These are phyloP conservation scores for Cebuella pygmaea DNA, from an alignment of 2,797 vertebrate genomes.

Conservation along the genomic window DNA sequence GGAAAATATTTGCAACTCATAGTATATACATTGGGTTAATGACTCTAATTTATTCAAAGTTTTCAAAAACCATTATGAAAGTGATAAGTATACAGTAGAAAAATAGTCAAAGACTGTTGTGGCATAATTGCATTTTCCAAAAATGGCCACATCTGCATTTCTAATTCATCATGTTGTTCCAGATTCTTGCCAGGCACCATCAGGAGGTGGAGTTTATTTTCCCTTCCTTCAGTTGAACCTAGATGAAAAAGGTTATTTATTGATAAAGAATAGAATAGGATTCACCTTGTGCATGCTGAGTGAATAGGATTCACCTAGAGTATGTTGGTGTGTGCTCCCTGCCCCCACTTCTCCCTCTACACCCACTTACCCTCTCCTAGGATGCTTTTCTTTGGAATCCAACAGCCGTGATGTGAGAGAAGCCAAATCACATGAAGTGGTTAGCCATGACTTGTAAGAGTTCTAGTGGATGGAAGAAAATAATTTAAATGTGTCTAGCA, in stretches of 20 bases:
- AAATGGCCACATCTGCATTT: not conserved
- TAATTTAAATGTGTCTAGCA: not conserved
- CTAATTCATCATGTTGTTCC: not conserved
- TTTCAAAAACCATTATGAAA: slow-evolving; percentile 5
- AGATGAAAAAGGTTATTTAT: too few relatives aligned
- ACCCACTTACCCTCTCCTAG: not conserved
- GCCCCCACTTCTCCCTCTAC: accelerated
- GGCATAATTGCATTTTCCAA: not conserved
- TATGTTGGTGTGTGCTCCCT: not conserved
- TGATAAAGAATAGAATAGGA: not conserved
- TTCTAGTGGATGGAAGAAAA: not conserved
- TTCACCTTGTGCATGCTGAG: accelerated
- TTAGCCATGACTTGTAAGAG: not conserved
- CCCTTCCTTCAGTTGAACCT: not conserved
- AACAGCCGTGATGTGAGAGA: not conserved
- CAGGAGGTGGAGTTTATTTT: not conserved
- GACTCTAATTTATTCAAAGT: not conserved
- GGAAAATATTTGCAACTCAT: not conserved
- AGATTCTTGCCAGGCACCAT: not conserved
- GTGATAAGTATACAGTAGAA: not conserved
- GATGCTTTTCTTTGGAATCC: not conserved
- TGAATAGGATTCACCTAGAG: not conserved
- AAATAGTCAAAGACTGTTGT: not conserved
- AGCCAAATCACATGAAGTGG: not conserved
- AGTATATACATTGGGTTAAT: not conserved